phyloP scores from a whole-genome alignment of 2,888 invertebrate genomes.

The Leptinotarsa tumamoca region DNA sequence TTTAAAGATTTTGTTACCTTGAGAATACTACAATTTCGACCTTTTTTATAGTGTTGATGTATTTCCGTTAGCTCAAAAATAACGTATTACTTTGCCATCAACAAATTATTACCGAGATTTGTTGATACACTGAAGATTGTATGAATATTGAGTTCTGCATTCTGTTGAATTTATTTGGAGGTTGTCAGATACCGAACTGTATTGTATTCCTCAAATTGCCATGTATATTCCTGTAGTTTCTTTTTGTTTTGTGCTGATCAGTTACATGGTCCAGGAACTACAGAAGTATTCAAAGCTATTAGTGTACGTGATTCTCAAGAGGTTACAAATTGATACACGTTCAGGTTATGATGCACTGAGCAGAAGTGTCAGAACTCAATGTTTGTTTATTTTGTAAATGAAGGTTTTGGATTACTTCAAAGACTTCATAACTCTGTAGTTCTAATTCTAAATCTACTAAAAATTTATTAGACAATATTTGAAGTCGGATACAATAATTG shows the following conservation, averaged over 20 bases:
- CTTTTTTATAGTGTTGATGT: not conserved
- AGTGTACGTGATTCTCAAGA: too few species aligned
- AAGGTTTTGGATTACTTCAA: not conserved
- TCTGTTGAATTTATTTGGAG: not conserved
- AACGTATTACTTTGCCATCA: not conserved
- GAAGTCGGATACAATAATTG: constrained; percentile 56
- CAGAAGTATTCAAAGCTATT: too few species aligned
- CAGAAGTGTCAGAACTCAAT: not conserved
- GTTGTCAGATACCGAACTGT: not conserved
- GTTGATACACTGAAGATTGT: not conserved
- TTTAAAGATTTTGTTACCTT: not conserved
- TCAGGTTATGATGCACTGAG: too few species aligned
- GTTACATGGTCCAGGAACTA: too few species aligned
- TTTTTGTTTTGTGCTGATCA: not conserved
- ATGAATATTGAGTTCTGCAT: not conserved
- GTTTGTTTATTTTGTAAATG: constrained; percentile 6
- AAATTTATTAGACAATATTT: constrained; percentile 55
- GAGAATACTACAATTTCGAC: constrained; percentile 9
- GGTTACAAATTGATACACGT: too few species aligned
- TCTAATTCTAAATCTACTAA: constrained; percentile 34
- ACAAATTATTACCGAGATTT: not conserved
- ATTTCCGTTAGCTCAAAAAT: constrained; percentile 6
- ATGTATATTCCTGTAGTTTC: not conserved
- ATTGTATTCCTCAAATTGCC: not conserved
- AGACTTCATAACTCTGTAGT: constrained; percentile 5